Conservation (phyloP, 2,797 vertebrate genomes). For the Tapirus indicus region DNA sequence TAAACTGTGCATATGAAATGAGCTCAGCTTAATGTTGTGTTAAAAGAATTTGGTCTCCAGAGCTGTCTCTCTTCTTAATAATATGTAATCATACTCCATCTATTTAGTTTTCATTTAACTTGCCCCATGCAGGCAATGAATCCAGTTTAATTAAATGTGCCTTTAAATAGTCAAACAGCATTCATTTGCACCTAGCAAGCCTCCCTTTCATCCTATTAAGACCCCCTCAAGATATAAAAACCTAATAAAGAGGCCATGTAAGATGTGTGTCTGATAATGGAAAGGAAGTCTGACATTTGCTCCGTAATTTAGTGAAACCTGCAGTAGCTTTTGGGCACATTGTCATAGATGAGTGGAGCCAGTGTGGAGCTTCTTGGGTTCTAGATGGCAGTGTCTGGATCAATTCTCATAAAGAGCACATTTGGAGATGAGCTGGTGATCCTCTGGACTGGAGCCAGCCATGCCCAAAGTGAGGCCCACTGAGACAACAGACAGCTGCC, state of each 20-base stretch:
- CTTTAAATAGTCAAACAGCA: slow-evolving; percentile 89
- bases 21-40: slow-evolving; percentile 92
- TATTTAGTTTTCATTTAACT: slow-evolving; percentile 89
- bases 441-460: slow-evolving; percentile 34
- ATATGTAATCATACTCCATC: slow-evolving; percentile 90
- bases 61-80: slow-evolving; percentile 92
- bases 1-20: slow-evolving; percentile 95
- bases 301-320: slow-evolving; percentile 85
- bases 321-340: slow-evolving; percentile 71
- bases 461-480: neutral
- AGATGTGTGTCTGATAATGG: slow-evolving; percentile 85
- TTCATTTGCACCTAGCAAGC: slow-evolving; percentile 88
- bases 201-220: slow-evolving; percentile 83
- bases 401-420: slow-evolving; percentile 76
- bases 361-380: slow-evolving; percentile 51
- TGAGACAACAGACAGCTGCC: neutral
- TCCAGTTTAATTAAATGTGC: slow-evolving; percentile 91
- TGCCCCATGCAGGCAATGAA: slow-evolving; percentile 87
- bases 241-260: slow-evolving; percentile 87
- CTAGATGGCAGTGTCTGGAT: slow-evolving; percentile 73
- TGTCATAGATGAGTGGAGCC: slow-evolving; percentile 30
- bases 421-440: slow-evolving; percentile 69
- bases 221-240: slow-evolving; percentile 86
- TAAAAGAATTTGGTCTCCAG: slow-evolving; percentile 92
- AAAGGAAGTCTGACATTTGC: slow-evolving; percentile 87